Conservation (phyloP, 1,140 invertebrate species). For the Drosophila melanogaster region Release_6_plus_ISO1_MT NC_004354.4:17498001-17498500, state of each 20-base stretch:
- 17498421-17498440: not conserved
- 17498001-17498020: constrained; percentile 17
- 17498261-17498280: constrained; percentile 4
- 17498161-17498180: constrained; percentile 10
- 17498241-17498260: constrained; percentile 21
- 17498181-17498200: not conserved
- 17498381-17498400: not conserved
- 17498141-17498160: not conserved
- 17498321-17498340: not conserved
- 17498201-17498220: constrained; percentile 28
- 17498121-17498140: not conserved
- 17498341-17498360: constrained; percentile 4
- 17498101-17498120: constrained; percentile 20
- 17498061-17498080: constrained; percentile 15
- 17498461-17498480: no score
- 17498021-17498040: constrained; percentile 25
- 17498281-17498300: not conserved
- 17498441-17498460: not conserved
- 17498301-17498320: not conserved
- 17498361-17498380: not conserved
- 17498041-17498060: constrained; percentile 15
- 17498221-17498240: constrained; percentile 14
- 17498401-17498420: not conserved
- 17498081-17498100: constrained; percentile 35
- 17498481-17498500: no score